Base-by-base conservation (phyloP, 2,113 vertebrate genomes). In the Sylvia atricapilla region DNA sequence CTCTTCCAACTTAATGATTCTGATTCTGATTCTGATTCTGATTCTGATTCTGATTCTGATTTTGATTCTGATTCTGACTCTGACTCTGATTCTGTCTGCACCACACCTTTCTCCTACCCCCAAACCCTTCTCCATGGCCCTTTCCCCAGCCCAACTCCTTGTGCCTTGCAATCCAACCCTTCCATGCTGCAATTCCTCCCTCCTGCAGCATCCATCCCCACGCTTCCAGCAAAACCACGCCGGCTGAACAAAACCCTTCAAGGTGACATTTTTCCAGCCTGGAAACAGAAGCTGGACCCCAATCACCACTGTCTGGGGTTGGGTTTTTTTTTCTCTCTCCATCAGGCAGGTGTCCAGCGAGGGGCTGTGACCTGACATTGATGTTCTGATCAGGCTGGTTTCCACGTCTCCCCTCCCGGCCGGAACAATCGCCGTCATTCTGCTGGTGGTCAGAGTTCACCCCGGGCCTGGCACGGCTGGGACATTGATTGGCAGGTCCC, bases 401-500 rank as follows among this genome's bases (percentile, higher is more conserved):
- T 74, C 94, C 95, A 67, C 70, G 86, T 67, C 89, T 79, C 28
- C 78, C 64, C 85, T 79, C 14, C 1, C 43, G 2, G 47, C 9
- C 1, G 37, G 85, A 97, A 97, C 96, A 97, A 97, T 97, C 16
- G 1, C 24, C 6, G 2, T 56, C 95, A 95, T 97, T 97, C 96
- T 89, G 77, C 43, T 1, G 28, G 47, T 9, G 88, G 96, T 95
- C 96, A 94, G 82, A 96, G 97, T 92, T 96, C 94, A 90, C 41
- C 30, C 1, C 1, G 58, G 70, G 84, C 66, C 64, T 28, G 84
- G 86, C 3, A 28, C 0, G 2, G 74, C 53, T 67, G 67, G 37
- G 93, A 91, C 90, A 13, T 55, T 96, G 96, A 97, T 91, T 95
- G 93, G 79, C 94, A 4, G 89, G 37, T 90, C 87, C 82, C 79